Evolutionary conservation across 2,797 vertebrate genomes (phyloP), one percentile per base, ranked within the genome.

Genomic region (Discoglossus pictus): DNA sequence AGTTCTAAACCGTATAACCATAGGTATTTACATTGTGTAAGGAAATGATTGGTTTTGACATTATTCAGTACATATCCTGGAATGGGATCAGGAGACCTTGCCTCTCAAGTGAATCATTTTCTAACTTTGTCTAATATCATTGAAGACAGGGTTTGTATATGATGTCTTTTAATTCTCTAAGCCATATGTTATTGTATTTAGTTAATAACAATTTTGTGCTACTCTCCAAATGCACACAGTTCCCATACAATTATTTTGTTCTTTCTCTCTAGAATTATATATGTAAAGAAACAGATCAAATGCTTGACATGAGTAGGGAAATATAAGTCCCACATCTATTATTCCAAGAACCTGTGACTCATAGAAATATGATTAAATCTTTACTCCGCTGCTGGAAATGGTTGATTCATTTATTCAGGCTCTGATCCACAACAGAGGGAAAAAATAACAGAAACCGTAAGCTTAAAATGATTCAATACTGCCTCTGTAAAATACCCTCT

Each of bases 81-180:
- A 38, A 36, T 65, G 40, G 51, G 34, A 53, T 65, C 52, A 56
- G 24, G 42, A 56, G 63, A 39, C 42, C 42, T 15, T 16, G 31
- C 47, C 27, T 56, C 62, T 65, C 52, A 55, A 65, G 52, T 65
- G 52, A 44, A 47, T 65, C 36, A 65, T 65, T 65, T 65, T 54
- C 27, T 13, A 42, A 15, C 51, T 47, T 15, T 55, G 62, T 65
- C 52, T 38, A 48, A 56, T 39, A 48, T 56, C 42, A 65, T 15
- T 34, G 52, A 38, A 65, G 42, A 56, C 44, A 20, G 35, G 40
- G 34, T 65, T 56, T 65, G 20, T 65, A 20, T 31, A 31, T 31
- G 27, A 31, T 39, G 52, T 16, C 3, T 39, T 25, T 47, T 47
- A 18, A 47, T 38, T 38, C 11, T 47, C 10, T 39, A 47, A 56